phyloP scores from a whole-genome alignment of 92 coral and sea anemone species.

The Hydrozoanthus gracilis region DNA sequence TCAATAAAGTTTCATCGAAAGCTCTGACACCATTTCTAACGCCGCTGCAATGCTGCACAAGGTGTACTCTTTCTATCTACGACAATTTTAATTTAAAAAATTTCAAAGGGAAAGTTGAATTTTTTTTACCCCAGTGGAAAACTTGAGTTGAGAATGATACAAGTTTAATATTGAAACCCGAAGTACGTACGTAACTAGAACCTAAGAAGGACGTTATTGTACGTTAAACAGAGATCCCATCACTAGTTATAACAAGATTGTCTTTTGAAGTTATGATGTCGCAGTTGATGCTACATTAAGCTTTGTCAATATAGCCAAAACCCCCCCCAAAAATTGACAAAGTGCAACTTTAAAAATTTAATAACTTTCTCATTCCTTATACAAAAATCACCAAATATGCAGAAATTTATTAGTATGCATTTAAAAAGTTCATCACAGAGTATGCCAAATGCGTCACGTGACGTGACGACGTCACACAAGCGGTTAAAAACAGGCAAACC shows the following conservation, averaged over 20 bases:
- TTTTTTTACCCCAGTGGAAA: too few species aligned
- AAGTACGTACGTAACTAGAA: neutral
- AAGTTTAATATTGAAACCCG: slow-evolving; percentile 1
- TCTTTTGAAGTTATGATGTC: neutral
- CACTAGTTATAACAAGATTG: neutral
- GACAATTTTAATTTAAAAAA: slow-evolving; percentile 6
- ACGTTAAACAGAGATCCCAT: too few species aligned
- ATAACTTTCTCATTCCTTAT: too few species aligned
- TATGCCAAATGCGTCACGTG: neutral
- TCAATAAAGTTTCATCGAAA: neutral
- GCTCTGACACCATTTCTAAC: neutral
- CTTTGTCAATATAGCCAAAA: neutral
- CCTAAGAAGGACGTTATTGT: neutral
- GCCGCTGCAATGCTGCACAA: neutral
- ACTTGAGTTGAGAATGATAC: neutral
- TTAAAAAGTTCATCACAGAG: too few species aligned
- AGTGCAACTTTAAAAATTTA: neutral
- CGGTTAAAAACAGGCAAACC: too few species aligned
- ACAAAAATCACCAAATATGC: too few species aligned
- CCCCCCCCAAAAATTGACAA: neutral
- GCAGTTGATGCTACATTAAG: neutral
- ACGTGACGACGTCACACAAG: too few species aligned
- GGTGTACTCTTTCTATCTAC: too few species aligned
- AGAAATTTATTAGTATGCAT: neutral
- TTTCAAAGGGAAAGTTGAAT: too few species aligned